Evolutionary conservation across 2,797 vertebrate genomes (phyloP).

Genomic region (Neopelma chrysocephalum): DNA sequence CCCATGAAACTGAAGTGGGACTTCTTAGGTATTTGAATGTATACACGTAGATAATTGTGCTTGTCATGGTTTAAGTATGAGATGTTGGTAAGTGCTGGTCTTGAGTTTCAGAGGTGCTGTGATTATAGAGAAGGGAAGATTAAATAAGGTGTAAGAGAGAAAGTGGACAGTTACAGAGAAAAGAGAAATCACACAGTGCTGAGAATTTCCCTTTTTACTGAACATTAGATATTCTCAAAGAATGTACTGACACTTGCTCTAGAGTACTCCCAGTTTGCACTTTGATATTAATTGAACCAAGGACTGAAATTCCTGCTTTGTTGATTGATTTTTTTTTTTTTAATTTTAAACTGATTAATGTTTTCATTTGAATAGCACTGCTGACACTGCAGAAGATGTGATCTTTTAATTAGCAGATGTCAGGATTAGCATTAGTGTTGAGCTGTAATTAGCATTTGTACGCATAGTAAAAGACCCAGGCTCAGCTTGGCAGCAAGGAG

Average conservation of each 20-base stretch:
- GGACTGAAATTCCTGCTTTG: slow-evolving; percentile 54
- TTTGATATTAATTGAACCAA: slow-evolving; percentile 44
- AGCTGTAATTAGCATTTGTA: slow-evolving; percentile 77
- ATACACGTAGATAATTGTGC: fast-evolving
- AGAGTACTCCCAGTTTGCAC: slow-evolving; percentile 1
- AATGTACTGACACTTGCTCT: not conserved
- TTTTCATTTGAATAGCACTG: slow-evolving; percentile 76
- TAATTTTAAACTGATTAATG: slow-evolving; percentile 77
- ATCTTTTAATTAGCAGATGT: slow-evolving; percentile 82
- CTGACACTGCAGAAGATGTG: slow-evolving; percentile 78
- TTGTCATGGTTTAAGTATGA: not conserved
- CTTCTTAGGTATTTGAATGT: not conserved
- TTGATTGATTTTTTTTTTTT: slow-evolving; percentile 64
- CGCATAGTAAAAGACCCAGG: slow-evolving; percentile 30
- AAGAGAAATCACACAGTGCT: not conserved
- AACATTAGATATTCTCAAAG: not conserved
- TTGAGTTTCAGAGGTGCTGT: not conserved
- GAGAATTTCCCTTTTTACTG: not conserved
- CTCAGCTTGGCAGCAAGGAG: slow-evolving; percentile 40
- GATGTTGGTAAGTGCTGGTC: not conserved
- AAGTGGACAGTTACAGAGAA: not conserved
- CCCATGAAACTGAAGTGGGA: not conserved
- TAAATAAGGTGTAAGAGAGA: not conserved
- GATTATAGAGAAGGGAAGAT: not conserved
- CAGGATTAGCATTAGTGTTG: slow-evolving; percentile 77